Conservation (phyloP, 1,140 invertebrate genomes). For the Papilio dardanus region DNA sequence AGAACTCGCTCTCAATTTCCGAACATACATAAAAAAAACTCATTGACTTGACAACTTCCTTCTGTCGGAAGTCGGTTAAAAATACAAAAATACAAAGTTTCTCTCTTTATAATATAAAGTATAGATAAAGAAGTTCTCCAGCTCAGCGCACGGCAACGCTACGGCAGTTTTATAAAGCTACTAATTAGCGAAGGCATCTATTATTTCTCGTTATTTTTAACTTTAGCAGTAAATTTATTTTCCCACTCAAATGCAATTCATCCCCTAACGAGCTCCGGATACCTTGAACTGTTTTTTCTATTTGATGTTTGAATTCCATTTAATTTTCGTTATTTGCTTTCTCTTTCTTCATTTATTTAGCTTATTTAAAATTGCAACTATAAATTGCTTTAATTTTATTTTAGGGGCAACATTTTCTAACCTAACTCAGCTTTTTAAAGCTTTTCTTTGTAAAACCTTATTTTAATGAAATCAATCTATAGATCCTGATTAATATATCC, state of each 20-base stretch:
- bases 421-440: no score
- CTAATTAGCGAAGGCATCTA: constrained; percentile 14
- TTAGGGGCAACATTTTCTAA: no score
- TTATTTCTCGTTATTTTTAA: constrained; percentile 22
- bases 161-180: neutral
- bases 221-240: constrained; percentile 13
- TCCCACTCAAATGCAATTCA: constrained; percentile 1
- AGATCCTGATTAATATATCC: neutral
- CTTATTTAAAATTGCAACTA: neutral
- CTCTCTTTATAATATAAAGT: no score
- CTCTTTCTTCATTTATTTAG: neutral
- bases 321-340: constrained; percentile 1
- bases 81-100: no score
- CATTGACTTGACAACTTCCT: no score
- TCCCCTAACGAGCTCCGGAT: constrained; percentile 8
- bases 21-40: no score
- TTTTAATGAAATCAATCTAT: no score
- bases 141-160: neutral
- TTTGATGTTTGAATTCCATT: neutral
- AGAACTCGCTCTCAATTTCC: no score
- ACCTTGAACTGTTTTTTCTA: neutral
- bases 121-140: neutral
- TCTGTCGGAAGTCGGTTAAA: no score
- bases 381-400: neutral
- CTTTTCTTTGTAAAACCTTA: no score